These are phyloP conservation scores for Nomada hirtipes DNA, from an alignment of 2,888 invertebrate species.

Conservation along the genomic window DNA sequence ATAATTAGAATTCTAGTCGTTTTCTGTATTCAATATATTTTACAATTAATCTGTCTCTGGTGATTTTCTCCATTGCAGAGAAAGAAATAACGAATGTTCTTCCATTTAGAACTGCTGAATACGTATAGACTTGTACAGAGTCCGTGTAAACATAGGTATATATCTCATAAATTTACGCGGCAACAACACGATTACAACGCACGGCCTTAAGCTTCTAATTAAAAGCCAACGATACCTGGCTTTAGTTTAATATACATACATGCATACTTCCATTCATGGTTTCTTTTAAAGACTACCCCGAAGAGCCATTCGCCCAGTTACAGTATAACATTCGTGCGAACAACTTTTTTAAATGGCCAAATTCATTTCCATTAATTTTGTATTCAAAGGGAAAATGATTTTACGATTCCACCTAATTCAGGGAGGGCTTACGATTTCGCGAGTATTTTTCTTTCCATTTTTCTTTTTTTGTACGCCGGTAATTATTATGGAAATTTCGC, in stretches of 20 bases:
- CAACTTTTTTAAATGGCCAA: neutral
- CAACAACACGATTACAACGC: constrained; percentile 67
- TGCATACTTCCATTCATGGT: constrained; percentile 56
- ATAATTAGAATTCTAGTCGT: neutral
- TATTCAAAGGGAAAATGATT: constrained; percentile 7
- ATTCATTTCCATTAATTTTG: too few species aligned
- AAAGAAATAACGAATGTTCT: neutral
- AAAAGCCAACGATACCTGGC: constrained; percentile 71
- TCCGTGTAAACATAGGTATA: neutral
- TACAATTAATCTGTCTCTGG: too few species aligned
- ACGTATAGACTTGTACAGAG: constrained; percentile 4
- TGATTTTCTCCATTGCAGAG: neutral
- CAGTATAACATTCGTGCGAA: neutral
- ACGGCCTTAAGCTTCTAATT: constrained; percentile 73
- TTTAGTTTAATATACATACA: constrained; percentile 54
- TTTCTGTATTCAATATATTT: neutral
- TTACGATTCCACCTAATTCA: constrained; percentile 1
- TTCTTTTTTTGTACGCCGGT: too few species aligned
- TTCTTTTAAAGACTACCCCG: constrained; percentile 34
- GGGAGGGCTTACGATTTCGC: constrained; percentile 16
- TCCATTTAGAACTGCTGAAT: constrained; percentile 36
- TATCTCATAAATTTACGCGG: constrained; percentile 57
- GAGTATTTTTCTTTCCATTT: neutral
- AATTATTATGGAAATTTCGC: constrained; percentile 16
- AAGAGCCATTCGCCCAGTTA: constrained; percentile 12